A percentile compares a stretch with the other conserved stretches of the same genome.
phyloP scores from a whole-genome alignment of 2,113 vertebrate genomes.

The Anolis carolinensis region DNA sequence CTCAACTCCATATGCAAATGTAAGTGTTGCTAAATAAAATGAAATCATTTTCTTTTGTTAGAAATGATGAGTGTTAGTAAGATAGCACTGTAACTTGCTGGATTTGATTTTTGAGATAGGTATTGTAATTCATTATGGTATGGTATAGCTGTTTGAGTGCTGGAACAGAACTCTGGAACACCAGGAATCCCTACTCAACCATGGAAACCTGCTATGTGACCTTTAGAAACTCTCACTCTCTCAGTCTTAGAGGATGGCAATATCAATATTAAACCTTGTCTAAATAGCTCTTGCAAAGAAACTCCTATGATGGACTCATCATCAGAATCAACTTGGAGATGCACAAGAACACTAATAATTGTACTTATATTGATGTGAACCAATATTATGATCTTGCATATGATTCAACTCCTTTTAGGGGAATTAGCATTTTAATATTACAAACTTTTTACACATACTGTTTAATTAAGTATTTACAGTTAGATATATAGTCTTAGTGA shows the following conservation, averaged over 20 bases:
- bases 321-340: too few relatives aligned
- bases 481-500: neutral
- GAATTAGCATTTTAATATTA: neutral
- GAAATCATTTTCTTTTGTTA: neutral
- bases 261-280: too few relatives aligned
- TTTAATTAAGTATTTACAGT: neutral
- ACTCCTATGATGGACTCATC: too few relatives aligned
- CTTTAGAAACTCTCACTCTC: too few relatives aligned
- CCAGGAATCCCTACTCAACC: too few relatives aligned
- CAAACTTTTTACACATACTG: neutral
- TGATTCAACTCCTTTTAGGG: neutral
- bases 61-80: neutral
- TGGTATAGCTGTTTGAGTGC: too few relatives aligned
- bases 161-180: too few relatives aligned
- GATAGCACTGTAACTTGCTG: neutral
- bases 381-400: too few relatives aligned
- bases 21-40: constrained; percentile 14
- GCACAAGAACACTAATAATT: too few relatives aligned
- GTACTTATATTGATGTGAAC: neutral
- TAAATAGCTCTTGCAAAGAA: too few relatives aligned
- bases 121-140: neutral
- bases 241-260: too few relatives aligned
- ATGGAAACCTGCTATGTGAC: too few relatives aligned
- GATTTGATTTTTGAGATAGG: neutral
- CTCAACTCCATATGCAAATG: neutral